Evolutionary conservation across 2,113 vertebrate species (phyloP).

Genomic region (Dasypus novemcinctus): DNA sequence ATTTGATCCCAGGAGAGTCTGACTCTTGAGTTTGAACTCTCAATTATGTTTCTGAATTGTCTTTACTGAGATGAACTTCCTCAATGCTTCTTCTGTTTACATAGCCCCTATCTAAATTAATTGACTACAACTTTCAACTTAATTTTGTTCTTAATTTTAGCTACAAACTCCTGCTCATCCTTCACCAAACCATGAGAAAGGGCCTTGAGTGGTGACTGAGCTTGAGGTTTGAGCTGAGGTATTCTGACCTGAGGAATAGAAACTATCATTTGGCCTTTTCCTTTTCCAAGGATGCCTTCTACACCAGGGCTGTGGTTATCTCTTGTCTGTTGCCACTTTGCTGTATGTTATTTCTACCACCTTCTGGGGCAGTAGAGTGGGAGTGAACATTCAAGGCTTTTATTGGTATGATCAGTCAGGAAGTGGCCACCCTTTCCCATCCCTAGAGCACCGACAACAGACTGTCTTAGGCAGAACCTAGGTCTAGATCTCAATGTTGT

Average conservation of each 20-base stretch:
- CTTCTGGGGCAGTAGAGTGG: neutral
- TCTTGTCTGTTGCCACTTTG: rapidly evolving
- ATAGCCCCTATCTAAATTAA: neutral
- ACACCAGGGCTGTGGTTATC: neutral
- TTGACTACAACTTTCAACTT: neutral
- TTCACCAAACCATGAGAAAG: neutral
- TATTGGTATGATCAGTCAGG: neutral
- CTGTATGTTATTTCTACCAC: neutral
- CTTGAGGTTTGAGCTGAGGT: neutral
- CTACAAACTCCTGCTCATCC: neutral
- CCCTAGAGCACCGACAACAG: rapidly evolving
- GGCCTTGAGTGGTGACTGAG: neutral
- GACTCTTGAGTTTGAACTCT: neutral
- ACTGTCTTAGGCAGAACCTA: rapidly evolving
- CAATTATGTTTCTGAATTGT: neutral
- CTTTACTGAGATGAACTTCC: neutral
- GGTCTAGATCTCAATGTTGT: neutral
- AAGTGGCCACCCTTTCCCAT: neutral
- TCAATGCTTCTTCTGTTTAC: neutral
- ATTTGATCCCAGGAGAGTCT: neutral
- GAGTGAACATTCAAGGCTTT: neutral
- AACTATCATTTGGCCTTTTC: neutral
- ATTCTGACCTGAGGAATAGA: neutral
- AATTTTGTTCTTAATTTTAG: neutral
- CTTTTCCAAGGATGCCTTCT: neutral